Base-by-base conservation (phyloP, 2,888 invertebrate species). In the Antheraea assamensis region DNA sequence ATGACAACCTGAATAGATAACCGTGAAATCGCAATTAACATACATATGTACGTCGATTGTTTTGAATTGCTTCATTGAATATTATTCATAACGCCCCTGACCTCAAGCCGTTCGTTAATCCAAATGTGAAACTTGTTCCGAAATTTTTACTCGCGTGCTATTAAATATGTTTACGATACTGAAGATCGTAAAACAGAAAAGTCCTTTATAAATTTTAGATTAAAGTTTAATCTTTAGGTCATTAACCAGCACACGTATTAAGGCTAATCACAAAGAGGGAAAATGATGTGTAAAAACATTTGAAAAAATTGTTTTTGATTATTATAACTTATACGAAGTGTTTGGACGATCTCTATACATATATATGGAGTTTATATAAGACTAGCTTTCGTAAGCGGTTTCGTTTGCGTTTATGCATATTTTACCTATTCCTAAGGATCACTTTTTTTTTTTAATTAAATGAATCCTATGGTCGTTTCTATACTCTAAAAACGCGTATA, bases 21-120 rank as follows among this genome's bases (percentile, higher is more conserved):
- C 84, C 82, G 81, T 83, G 85, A 86, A 87, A 84, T 86, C 77
- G 83, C 86, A 87, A 90, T 90, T 88, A 89, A 87, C 87, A 89
- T 81, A 86, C 87, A 86, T 68, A 68, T n/a, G 21, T 87, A 68
- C 35, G 21, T 87, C 83, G 83, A 88, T 90, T 88, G 90, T 89
- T 88, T 87, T 82, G 84, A 81, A 82, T 80, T 82, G 81, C 84
- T 83, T 83, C 81, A 83, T 85, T 86, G 83, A 86, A 84, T 81
- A 74, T 74, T 76, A 80, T 75, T 82, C 79, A 80, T 78, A 76
- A 76, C 75, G 82, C 79, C 82, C 78, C 77, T 88, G 87, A 86
- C 86, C 87, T 79, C 78, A 77, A 79, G 75, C 74, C 81, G 77
- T 78, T 75, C 74, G 76, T 77, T 77, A 81, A 82, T 80, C 78